Conservation (phyloP, 2,888 invertebrate genomes). For the Agrochola lychnidis region DNA sequence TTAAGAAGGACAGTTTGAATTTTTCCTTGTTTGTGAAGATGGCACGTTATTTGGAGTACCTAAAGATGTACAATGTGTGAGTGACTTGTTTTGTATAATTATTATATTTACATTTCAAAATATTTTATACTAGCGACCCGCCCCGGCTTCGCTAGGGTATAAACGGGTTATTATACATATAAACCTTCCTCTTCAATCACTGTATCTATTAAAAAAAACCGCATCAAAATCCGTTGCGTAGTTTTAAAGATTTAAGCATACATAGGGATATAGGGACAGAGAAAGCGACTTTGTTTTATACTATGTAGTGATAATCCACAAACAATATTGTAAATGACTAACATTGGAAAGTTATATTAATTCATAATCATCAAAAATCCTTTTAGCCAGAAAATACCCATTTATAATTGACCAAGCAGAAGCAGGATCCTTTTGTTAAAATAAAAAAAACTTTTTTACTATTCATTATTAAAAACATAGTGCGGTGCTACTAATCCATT, state of each 20-base stretch:
- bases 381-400: not conserved
- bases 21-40: not conserved
- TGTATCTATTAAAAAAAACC: too few relatives aligned
- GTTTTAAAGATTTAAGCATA: too few relatives aligned
- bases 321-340: not conserved
- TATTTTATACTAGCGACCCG: too few relatives aligned
- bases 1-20: not conserved
- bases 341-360: not conserved
- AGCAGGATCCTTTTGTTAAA: not conserved
- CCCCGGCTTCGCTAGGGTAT: too few relatives aligned
- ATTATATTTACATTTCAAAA: not conserved
- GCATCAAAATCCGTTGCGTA: too few relatives aligned
- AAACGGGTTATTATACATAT: too few relatives aligned
- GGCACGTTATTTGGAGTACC: not conserved
- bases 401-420: not conserved
- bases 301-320: too few relatives aligned
- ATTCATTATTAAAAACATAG: slow-evolving; percentile 29
- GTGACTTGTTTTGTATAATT: not conserved
- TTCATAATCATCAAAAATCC: slow-evolving; percentile 10
- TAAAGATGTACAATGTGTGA: not conserved
- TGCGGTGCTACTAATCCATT: slow-evolving; percentile 39
- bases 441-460: not conserved
- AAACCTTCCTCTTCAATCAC: too few relatives aligned
- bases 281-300: too few relatives aligned
- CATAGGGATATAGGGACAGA: too few relatives aligned